These are phyloP conservation scores for Machimus rusticus DNA, from an alignment of 2,888 invertebrate genomes.

Conservation along the genomic window DNA sequence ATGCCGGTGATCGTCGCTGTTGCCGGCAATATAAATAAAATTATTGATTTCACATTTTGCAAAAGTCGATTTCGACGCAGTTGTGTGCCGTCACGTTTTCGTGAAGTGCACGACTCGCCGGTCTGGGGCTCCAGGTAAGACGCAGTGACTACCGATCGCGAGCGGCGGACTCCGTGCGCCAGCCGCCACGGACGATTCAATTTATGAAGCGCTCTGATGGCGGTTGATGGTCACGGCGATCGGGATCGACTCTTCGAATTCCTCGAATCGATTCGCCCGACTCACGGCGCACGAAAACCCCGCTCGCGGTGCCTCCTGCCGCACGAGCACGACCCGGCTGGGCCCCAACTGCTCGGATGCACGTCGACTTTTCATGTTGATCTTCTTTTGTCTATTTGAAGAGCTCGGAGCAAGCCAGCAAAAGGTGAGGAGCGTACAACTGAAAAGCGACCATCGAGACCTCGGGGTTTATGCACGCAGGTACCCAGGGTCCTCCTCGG, in stretches of 20 bases:
- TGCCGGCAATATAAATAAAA: not conserved
- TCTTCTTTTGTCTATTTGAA: constrained; percentile 30
- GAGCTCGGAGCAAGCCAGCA: not conserved
- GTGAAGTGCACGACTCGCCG: not conserved
- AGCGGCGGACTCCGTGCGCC: not conserved
- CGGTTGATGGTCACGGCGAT: not conserved
- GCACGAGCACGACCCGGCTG: constrained; percentile 7
- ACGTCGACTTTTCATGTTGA: constrained; percentile 13
- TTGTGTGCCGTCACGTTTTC: not conserved
- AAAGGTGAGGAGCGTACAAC: constrained; percentile 11
- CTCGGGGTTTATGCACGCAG: constrained; percentile 1
- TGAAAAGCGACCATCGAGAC: not conserved
- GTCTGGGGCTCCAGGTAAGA: not conserved
- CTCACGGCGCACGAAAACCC: not conserved
- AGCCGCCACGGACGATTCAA: not conserved
- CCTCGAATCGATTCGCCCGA: not conserved
- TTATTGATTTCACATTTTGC: constrained; percentile 1
- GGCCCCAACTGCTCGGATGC: not conserved
- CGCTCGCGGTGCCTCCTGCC: not conserved
- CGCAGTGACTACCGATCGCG: not conserved
- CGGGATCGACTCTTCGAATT: not conserved
- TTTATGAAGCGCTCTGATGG: not conserved
- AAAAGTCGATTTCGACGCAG: not conserved
- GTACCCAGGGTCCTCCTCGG: not conserved
- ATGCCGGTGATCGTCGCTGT: not conserved